phyloP scores from a whole-genome alignment of 1,140 invertebrate genomes.

The Batillaria attramentaria region DNA sequence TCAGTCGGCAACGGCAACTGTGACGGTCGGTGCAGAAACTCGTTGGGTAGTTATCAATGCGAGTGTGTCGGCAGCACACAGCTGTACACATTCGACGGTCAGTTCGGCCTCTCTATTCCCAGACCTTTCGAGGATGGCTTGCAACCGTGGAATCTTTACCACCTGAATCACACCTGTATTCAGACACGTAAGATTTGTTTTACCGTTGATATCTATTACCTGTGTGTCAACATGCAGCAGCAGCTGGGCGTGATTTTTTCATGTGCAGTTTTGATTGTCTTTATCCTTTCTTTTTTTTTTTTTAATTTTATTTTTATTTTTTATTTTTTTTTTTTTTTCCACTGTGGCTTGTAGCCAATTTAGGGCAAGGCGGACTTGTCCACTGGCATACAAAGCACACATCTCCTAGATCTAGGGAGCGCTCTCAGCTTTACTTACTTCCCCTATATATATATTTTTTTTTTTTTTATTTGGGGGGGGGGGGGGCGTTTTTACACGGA shows the following conservation, averaged over 20 bases:
- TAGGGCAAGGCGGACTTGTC: too few relatives aligned
- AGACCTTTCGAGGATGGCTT: constrained; percentile 31
- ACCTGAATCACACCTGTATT: constrained; percentile 44
- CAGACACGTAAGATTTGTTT: constrained; percentile 20
- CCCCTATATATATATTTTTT: not conserved
- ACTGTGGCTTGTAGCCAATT: too few relatives aligned
- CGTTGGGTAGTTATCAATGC: constrained; percentile 47
- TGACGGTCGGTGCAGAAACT: constrained; percentile 43
- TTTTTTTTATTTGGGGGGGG: not conserved
- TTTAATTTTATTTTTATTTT: not conserved
- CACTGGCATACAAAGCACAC: too few relatives aligned
- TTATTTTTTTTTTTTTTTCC: not conserved
- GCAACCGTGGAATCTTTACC: constrained; percentile 36
- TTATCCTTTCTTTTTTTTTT: not conserved
- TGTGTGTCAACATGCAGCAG: too few relatives aligned
- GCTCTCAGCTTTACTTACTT: too few relatives aligned
- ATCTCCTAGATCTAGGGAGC: too few relatives aligned
- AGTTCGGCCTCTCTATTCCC: constrained; percentile 28
- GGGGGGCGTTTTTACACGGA: too few relatives aligned
- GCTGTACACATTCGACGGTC: constrained; percentile 39
- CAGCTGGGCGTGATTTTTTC: too few relatives aligned
- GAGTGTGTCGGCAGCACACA: constrained; percentile 35
- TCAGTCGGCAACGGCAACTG: constrained; percentile 39
- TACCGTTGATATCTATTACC: not conserved
- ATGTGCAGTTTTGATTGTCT: too few relatives aligned